Evolutionary conservation across 2,797 vertebrate species (phyloP), one percentile per base, ranked within the genome.

Genomic region (Paratrypauchen microcephalus): DNA sequence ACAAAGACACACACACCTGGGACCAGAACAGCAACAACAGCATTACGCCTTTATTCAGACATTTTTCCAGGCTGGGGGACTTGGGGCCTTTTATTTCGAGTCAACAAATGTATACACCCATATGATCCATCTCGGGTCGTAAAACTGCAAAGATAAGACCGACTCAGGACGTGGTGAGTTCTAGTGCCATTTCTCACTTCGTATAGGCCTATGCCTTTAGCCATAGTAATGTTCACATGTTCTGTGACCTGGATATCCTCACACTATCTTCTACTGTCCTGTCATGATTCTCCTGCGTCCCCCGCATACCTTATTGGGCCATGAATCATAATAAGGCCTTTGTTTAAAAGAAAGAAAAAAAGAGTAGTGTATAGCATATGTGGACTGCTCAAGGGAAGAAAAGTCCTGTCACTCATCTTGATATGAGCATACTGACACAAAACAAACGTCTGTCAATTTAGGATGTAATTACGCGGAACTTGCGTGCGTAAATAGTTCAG

Each of bases 161-260:
- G 71, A 47, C 70, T 71, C 7, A 8, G 41, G 21, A 71, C 62
- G 65, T 68, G 15, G 19, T 36, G 28, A 36, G 26, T 18, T 59
- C 32, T 60, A 8, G 9, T 36, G 8, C 58, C 24, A n/a, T 73
- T 52, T 58, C 74, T 81, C 79, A 5, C 41, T 47, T 94, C 39
- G 39, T 41, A 2, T n/a, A n/a, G n/a, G n/a, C n/a, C n/a, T n/a
- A n/a, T 41, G 13, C 11, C 11, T 41, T 13, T 2, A 13, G 39
- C 12, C 12, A 12, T 41, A 3, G 39, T 39, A 9, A 9, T 41
- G 39, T 45, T 45, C 13, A 45, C 41, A 45, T 45, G 3, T 15
- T 45, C 13, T 45, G 41, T 45, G 41, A 45, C 41, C 41, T 45
- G 41, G 41, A 45, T 16, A 16, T 4, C 41, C 41, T 45, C 41